Evolutionary conservation across 2,113 vertebrate species (phyloP).

Genomic region (Synchiropus splendidus): DNA sequence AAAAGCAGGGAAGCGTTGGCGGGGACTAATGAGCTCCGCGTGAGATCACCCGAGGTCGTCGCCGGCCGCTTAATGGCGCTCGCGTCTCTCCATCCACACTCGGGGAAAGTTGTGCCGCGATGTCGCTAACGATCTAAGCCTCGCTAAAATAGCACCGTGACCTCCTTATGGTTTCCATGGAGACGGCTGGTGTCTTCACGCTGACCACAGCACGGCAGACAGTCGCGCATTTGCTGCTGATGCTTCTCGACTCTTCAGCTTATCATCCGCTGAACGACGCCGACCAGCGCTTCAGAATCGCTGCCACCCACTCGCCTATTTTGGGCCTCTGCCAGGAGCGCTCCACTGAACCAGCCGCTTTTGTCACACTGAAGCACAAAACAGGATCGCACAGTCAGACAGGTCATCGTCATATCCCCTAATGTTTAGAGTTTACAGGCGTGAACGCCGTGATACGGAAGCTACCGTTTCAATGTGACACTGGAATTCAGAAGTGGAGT

Average conservation of each 20-base stretch:
- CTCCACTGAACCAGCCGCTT: slow-evolving; percentile 50
- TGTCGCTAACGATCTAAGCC: slow-evolving; percentile 48
- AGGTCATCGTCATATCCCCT: no score
- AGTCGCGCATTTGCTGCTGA: no score
- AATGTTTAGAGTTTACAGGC: no score
- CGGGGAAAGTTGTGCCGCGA: slow-evolving; percentile 43
- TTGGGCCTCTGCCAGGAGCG: slow-evolving; percentile 33
- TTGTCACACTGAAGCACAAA: slow-evolving; percentile 26
- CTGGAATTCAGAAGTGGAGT: no score
- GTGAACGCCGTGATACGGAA: no score
- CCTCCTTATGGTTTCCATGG: slow-evolving; percentile 61
- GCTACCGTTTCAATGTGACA: no score
- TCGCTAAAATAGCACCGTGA: slow-evolving; percentile 48
- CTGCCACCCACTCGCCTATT: slow-evolving; percentile 40
- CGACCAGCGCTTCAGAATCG: slow-evolving; percentile 35
- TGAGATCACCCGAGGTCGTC: slow-evolving; percentile 42
- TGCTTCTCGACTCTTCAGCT: background rate
- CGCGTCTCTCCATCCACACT: slow-evolving; percentile 34
- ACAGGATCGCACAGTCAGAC: no score
- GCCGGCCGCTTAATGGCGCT: slow-evolving; percentile 17
- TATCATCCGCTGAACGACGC: slow-evolving; percentile 27
- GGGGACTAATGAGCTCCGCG: slow-evolving; percentile 35
- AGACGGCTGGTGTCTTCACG: slow-evolving; percentile 16
- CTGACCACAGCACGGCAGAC: no score
- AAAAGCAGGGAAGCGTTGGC: slow-evolving; percentile 31